Conservation (phyloP, 2,888 invertebrate species). For the Sphecodes monilicornis region DNA sequence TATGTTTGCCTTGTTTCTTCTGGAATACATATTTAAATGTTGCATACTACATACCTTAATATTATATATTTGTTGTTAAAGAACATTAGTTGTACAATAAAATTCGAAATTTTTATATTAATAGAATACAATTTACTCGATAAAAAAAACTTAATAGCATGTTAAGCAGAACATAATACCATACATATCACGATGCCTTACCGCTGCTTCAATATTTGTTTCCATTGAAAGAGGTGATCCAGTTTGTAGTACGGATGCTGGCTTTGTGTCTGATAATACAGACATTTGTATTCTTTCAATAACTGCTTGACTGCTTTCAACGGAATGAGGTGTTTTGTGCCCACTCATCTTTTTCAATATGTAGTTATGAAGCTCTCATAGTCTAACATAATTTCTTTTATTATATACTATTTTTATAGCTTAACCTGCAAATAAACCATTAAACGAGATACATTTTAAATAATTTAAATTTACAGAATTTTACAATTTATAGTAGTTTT, state of each 20-base stretch:
- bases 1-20: conserved; percentile 51
- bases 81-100: conserved; percentile 32
- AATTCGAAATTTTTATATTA: conserved; percentile 13
- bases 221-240: conserved; percentile 37
- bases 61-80: conserved; percentile 44
- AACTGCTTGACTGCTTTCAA: conserved; percentile 69
- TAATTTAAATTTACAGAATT: background rate
- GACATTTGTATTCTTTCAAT: conserved; percentile 69
- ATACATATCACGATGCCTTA: conserved; percentile 16
- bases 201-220: conserved; percentile 12
- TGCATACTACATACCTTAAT: conserved; percentile 35
- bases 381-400: background rate
- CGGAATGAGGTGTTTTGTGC: conserved; percentile 66
- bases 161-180: background rate
- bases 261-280: conserved; percentile 66
- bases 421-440: conserved; percentile 18
- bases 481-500: background rate
- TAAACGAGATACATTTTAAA: background rate
- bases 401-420: background rate
- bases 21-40: conserved; percentile 54
- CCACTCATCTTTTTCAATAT: conserved; percentile 70
- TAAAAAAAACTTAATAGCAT: background rate
- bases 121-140: conserved; percentile 6
- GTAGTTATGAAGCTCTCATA: background rate
- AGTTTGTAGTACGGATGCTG: conserved; percentile 48